These are phyloP conservation scores for Ciconia stormi DNA, from an alignment of 2,113 vertebrate genomes.

Conservation along the genomic window DNA sequence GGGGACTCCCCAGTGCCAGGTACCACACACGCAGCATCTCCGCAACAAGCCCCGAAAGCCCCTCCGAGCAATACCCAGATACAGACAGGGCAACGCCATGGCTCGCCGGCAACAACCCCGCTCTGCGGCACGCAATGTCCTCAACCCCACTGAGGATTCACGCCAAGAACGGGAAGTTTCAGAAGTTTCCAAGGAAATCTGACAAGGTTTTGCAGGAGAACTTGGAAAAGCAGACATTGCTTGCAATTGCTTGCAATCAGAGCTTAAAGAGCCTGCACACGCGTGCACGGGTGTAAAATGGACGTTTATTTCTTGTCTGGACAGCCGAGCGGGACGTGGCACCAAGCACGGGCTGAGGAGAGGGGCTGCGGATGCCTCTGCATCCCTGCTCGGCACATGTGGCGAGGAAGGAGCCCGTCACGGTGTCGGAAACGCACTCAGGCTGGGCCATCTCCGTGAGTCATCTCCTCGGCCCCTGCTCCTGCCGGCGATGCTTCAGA, in stretches of 20 bases:
- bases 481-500: not conserved
- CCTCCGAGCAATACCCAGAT: not conserved
- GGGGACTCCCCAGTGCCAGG: not conserved
- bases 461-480: not conserved
- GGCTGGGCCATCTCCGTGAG: not conserved
- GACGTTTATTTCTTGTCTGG: not conserved
- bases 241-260: not conserved
- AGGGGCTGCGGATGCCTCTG: not conserved
- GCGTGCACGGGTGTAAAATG: not conserved
- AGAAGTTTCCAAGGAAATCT: not conserved
- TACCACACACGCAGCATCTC: not conserved
- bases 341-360: not conserved
- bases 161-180: not conserved
- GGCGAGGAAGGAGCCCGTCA: not conserved
- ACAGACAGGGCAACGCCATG: not conserved
- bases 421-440: accelerated
- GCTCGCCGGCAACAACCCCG: not conserved
- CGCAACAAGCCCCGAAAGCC: not conserved
- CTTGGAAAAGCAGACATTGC: not conserved
- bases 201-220: not conserved
- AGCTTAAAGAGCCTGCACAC: not conserved
- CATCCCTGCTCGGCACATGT: not conserved
- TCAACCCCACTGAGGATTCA: not conserved
- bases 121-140: not conserved
- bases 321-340: not conserved